Conservation (phyloP, 2,797 vertebrate genomes). For the Heteromormyrus szaboi region DNA sequence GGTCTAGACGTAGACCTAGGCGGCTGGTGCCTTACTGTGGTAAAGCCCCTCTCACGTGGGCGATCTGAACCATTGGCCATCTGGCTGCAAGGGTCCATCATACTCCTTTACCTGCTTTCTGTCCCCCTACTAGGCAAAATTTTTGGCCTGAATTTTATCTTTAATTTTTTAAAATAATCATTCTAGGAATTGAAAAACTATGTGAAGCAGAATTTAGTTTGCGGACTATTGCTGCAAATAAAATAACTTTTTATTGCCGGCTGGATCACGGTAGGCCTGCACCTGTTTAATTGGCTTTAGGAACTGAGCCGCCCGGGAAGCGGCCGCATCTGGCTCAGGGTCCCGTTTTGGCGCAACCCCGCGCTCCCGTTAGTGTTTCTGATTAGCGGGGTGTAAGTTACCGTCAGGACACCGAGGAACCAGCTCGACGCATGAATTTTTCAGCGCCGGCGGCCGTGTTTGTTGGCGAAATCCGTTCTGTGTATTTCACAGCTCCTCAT, state of each 20-base stretch:
- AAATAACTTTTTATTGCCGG: background rate
- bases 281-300: background rate
- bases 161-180: background rate
- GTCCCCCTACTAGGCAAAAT: background rate
- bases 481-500: slow-evolving; percentile 51
- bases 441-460: slow-evolving; percentile 44
- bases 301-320: background rate
- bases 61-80: background rate
- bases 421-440: slow-evolving; percentile 60
- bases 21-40: background rate
- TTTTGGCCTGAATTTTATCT: background rate
- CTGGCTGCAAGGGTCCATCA: background rate
- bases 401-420: slow-evolving; percentile 40
- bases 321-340: background rate
- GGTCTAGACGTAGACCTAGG: background rate
- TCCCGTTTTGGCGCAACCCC: background rate
- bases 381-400: slow-evolving; percentile 45
- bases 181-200: background rate
- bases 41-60: background rate
- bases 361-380: background rate
- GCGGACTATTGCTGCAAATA: background rate
- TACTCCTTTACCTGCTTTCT: background rate
- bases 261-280: background rate
- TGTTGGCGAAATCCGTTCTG: slow-evolving; percentile 52
- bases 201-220: background rate